A percentile compares a stretch with the other conserved stretches of the same genome.
These are phyloP conservation scores for Cassiopea xamachana DNA, from an alignment of 30 jellyfish, hydroid and myxozoan genomes.

Conservation along the genomic window DNA sequence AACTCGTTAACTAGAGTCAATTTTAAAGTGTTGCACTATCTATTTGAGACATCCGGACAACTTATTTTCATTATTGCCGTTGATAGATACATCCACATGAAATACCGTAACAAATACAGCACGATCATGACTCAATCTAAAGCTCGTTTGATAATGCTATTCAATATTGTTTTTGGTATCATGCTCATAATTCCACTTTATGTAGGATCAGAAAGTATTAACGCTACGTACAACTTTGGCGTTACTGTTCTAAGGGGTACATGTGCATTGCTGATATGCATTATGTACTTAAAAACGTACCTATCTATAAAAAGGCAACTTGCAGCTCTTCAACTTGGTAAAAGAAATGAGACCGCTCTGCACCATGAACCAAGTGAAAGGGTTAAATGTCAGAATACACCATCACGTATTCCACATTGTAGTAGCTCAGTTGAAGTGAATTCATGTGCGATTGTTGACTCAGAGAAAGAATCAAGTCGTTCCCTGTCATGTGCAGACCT, in stretches of 20 bases:
- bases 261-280: neutral
- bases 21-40: neutral
- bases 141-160: neutral
- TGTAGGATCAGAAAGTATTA: neutral
- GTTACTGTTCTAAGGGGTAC: neutral
- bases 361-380: neutral
- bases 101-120: neutral
- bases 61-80: neutral
- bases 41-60: neutral
- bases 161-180: neutral
- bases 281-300: neutral
- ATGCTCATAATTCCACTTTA: neutral
- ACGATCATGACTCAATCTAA: conserved; percentile 1
- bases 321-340: neutral
- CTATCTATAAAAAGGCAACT: neutral
- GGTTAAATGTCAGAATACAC: neutral
- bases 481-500: no score
- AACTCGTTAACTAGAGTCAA: neutral
- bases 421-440: no score
- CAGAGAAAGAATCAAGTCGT: no score
- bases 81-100: conserved; percentile 7
- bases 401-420: no score
- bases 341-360: neutral
- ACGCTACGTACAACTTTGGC: neutral
- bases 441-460: no score